Percentiles rank a stretch among this genome's conserved stretches.
Evolutionary conservation across 2,888 invertebrate genomes (phyloP).

Genomic region (Drosophila merina): DNA sequence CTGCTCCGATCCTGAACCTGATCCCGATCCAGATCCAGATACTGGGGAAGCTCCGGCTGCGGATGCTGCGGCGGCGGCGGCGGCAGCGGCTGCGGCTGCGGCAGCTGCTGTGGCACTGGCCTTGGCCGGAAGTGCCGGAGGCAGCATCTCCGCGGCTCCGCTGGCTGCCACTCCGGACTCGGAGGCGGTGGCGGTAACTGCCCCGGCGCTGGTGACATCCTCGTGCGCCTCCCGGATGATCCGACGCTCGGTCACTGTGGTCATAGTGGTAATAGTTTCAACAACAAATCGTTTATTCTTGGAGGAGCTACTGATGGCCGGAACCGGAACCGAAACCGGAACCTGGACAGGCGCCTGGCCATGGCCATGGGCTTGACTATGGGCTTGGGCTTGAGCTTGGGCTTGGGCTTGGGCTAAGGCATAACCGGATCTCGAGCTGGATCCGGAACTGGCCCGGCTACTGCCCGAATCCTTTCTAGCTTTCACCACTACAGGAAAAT

Average conservation of each 20-base stretch:
- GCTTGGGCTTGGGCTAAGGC: slow-evolving; percentile 9
- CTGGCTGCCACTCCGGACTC: slow-evolving; percentile 7
- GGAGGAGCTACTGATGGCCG: slow-evolving; percentile 68
- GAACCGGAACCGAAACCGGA: slow-evolving; percentile 12
- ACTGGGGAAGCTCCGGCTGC: slow-evolving; percentile 16
- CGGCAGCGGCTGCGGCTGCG: slow-evolving; percentile 45
- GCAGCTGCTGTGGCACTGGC: slow-evolving; percentile 58
- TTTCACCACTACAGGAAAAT: slow-evolving; percentile 54
- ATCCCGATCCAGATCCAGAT: slow-evolving; percentile 16
- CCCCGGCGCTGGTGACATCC: slow-evolving; percentile 63
- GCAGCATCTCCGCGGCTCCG: slow-evolving; percentile 44
- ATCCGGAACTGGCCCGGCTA: slow-evolving; percentile 41
- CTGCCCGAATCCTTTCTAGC: slow-evolving; percentile 64
- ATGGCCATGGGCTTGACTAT: slow-evolving; percentile 2
- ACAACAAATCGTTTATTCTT: slow-evolving; percentile 85
- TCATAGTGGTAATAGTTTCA: slow-evolving; percentile 88
- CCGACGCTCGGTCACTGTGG: slow-evolving; percentile 88
- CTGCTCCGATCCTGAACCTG: slow-evolving; percentile 12
- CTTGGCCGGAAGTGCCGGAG: slow-evolving; percentile 64
- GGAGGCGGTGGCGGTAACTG: slow-evolving; percentile 9
- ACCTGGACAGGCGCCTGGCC: slow-evolving; percentile 16
- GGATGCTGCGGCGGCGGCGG: slow-evolving; percentile 41
- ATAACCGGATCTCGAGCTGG: slow-evolving; percentile 22
- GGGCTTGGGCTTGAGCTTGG: slow-evolving; percentile 20
- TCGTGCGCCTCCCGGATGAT: slow-evolving; percentile 84